Percentiles rank a stretch among this genome's conserved stretches.
These are phyloP conservation scores for Nymphalis io DNA, from an alignment of 1,140 invertebrate species.

Conservation along the genomic window DNA sequence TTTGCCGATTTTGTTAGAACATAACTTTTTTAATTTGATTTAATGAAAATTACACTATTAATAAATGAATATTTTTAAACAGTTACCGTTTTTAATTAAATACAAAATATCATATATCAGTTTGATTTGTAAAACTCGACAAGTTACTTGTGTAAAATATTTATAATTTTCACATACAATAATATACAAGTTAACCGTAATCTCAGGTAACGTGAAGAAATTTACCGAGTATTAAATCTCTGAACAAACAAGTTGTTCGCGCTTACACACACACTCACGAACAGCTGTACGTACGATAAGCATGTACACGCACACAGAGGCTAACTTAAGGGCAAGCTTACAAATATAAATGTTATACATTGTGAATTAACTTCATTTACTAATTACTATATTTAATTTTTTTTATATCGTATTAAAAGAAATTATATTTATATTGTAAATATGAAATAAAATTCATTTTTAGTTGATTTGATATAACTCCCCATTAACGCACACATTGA, in stretches of 20 bases:
- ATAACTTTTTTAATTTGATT: too few relatives aligned
- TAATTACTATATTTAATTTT: neutral
- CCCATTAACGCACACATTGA: slow-evolving; percentile 30
- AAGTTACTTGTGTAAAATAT: too few relatives aligned
- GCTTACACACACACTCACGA: slow-evolving; percentile 59
- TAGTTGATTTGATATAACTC: neutral
- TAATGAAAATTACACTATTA: too few relatives aligned
- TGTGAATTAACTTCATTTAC: too few relatives aligned
- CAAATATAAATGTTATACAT: too few relatives aligned
- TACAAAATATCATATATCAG: too few relatives aligned
- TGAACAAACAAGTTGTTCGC: slow-evolving; percentile 79
- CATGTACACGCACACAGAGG: neutral
- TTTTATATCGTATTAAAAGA: neutral
- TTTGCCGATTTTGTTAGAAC: too few relatives aligned
- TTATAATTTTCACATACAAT: slow-evolving; percentile 46
- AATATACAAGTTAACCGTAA: slow-evolving; percentile 38
- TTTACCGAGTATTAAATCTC: slow-evolving; percentile 79
- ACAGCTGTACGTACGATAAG: slow-evolving; percentile 12
- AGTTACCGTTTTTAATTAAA: too few relatives aligned
- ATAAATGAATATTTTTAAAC: too few relatives aligned
- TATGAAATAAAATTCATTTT: neutral
- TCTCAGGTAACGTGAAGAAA: slow-evolving; percentile 75
- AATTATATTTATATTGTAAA: too few relatives aligned
- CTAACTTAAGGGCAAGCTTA: neutral
- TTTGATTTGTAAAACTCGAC: too few relatives aligned